Percentiles rank a stretch among this genome's conserved stretches.
phyloP scores from a whole-genome alignment of 2,888 invertebrate genomes.

The Noctuana brunneofusca region DNA sequence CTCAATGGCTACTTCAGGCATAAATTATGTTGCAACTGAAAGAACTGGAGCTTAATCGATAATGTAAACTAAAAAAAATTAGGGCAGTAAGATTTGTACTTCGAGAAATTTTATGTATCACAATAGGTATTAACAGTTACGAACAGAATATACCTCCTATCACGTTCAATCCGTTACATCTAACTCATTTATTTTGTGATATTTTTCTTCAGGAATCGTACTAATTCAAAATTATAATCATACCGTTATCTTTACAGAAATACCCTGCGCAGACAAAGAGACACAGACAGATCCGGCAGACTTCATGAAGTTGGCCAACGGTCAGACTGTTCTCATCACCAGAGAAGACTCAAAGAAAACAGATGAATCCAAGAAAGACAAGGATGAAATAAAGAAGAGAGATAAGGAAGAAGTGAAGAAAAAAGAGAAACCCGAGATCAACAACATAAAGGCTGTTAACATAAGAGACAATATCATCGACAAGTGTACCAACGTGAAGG shows the following conservation, averaged over 20 bases:
- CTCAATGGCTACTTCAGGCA: no score
- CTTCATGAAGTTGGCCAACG: conserved; percentile 61
- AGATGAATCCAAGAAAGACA: conserved; percentile 44
- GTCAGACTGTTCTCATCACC: conserved; percentile 52
- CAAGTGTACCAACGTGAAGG: conserved; percentile 36
- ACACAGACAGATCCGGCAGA: conserved; percentile 70
- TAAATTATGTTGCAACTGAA: no score
- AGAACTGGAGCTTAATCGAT: no score
- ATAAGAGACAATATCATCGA: conserved; percentile 39
- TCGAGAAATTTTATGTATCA: no score
- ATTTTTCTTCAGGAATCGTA: no score
- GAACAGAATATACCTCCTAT: no score
- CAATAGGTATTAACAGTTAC: no score
- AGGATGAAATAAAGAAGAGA: conserved; percentile 38
- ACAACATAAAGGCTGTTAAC: conserved; percentile 45
- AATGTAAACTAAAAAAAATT: no score
- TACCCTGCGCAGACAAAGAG: conserved; percentile 59
- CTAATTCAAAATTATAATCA: no score
- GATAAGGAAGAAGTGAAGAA: conserved; percentile 39
- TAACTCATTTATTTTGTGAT: no score
- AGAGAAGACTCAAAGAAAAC: conserved; percentile 39
- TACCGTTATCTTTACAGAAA: conserved; percentile 25
- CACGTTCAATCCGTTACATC: no score
- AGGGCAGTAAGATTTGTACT: no score
- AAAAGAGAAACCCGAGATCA: conserved; percentile 45